Conservation (phyloP, 2,797 vertebrate species). For the Moxostoma hubbsi region DNA sequence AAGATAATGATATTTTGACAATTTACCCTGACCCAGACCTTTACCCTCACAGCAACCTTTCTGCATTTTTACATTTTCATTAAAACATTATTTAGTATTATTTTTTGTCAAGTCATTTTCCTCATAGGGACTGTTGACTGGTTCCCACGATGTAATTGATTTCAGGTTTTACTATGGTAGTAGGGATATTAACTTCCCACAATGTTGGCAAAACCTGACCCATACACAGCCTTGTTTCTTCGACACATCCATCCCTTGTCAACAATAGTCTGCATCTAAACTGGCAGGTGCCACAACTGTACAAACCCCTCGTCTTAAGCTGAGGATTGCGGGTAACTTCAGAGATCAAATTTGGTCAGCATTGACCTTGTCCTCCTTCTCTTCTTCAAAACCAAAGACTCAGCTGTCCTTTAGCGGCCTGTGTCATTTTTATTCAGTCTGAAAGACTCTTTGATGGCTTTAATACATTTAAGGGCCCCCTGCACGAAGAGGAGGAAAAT, state of each 20-base stretch:
- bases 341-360: slow-evolving; percentile 29
- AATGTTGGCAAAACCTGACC: too few relatives aligned
- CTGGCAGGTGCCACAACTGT: slow-evolving; percentile 9
- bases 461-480: slow-evolving; percentile 42
- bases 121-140: too few relatives aligned
- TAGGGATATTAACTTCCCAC: too few relatives aligned
- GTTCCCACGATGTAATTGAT: too few relatives aligned
- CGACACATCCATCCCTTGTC: neutral
- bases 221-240: too few relatives aligned
- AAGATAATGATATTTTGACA: too few relatives aligned
- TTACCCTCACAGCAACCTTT: too few relatives aligned
- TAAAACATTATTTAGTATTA: too few relatives aligned
- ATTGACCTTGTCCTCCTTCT: slow-evolving; percentile 18
- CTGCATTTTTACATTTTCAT: too few relatives aligned
- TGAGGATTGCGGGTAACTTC: slow-evolving; percentile 38
- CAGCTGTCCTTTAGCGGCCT: neutral
- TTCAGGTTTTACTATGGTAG: too few relatives aligned
- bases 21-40: too few relatives aligned
- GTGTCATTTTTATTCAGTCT: slow-evolving; percentile 19
- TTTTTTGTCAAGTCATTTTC: too few relatives aligned
- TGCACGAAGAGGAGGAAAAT: slow-evolving; percentile 2
- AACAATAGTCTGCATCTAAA: slow-evolving; percentile 7
- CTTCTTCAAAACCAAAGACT: slow-evolving; percentile 28
- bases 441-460: slow-evolving; percentile 34
- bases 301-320: slow-evolving; percentile 15